phyloP scores from a whole-genome alignment of 2,113 vertebrate genomes.

The Leptosomus discolor region DNA sequence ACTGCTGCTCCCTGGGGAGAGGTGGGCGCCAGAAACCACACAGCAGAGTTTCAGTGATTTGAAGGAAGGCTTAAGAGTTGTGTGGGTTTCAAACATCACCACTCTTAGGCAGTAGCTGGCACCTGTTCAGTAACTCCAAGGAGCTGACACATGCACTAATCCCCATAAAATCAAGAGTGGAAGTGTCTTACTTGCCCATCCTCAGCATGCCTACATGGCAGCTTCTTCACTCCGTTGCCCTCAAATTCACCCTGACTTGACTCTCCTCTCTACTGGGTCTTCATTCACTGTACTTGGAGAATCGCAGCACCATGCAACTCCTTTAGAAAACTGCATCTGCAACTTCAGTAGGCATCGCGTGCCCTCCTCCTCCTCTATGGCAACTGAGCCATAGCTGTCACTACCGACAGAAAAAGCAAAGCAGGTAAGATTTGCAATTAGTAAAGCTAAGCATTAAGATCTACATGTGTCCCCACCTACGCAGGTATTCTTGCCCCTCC shows the following conservation, averaged over 20 bases:
- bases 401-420: background rate
- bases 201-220: background rate
- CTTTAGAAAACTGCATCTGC: background rate
- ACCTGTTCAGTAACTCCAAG: background rate
- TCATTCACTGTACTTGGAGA: background rate
- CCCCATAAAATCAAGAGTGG: background rate
- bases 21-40: background rate
- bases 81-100: background rate
- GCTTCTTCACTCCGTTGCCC: background rate
- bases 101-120: background rate
- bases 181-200: background rate
- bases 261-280: background rate
- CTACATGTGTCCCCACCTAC: fast-evolving
- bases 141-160: background rate
- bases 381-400: background rate
- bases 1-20: background rate
- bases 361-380: background rate
- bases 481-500: background rate
- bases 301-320: background rate
- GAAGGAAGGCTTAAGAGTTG: background rate
- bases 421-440: background rate
- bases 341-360: background rate
- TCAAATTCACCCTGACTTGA: background rate
- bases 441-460: background rate
- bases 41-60: background rate